Conservation (phyloP, 2,888 invertebrate genomes). For the Aleiodes alternator region DNA sequence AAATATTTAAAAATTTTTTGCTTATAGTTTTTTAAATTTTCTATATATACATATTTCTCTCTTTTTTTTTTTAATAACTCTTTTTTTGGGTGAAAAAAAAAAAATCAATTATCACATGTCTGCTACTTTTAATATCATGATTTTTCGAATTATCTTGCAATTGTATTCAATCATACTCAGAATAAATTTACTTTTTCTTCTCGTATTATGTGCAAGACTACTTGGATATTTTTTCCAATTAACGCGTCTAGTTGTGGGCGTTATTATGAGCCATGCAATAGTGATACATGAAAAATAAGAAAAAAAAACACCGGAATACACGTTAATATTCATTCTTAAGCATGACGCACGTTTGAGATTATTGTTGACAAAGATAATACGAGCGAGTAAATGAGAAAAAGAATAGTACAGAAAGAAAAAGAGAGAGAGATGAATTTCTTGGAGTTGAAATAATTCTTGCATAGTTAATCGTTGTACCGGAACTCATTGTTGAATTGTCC, state of each 20-base stretch:
- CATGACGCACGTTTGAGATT: constrained; percentile 38
- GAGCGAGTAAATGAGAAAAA: constrained; percentile 9
- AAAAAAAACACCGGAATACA: not conserved
- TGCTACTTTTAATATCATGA: not conserved
- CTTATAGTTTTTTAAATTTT: no score
- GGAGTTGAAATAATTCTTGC: not conserved
- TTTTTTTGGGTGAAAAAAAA: no score
- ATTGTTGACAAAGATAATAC: constrained; percentile 12
- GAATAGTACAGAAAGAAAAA: no score
- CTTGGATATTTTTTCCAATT: constrained; percentile 33
- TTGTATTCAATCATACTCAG: not conserved
- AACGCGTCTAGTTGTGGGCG: constrained; percentile 38
- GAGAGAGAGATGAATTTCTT: not conserved
- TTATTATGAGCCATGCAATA: not conserved
- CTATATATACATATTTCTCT: no score
- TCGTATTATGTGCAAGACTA: constrained; percentile 42
- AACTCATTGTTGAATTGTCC: constrained; percentile 16
- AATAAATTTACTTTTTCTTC: not conserved
- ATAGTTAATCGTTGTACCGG: constrained; percentile 8
- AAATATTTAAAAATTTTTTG: no score
- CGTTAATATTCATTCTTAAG: constrained; percentile 34
- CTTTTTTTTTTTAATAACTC: no score
- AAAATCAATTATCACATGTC: no score
- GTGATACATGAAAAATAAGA: constrained; percentile 1
- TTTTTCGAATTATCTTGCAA: not conserved